Base-by-base conservation (phyloP, 2,888 invertebrate genomes). In the Cotesia congregata region DNA sequence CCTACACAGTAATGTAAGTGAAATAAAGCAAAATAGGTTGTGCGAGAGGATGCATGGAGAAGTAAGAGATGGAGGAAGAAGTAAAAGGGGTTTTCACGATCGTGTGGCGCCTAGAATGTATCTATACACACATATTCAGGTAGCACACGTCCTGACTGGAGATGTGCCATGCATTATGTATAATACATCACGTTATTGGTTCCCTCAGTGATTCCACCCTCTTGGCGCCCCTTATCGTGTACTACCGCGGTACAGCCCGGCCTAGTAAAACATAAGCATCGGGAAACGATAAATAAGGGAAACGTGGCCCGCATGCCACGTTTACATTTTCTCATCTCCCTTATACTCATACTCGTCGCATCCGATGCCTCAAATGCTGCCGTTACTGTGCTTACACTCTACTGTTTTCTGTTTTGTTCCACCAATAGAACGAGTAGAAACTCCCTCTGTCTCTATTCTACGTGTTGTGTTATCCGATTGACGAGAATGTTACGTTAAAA, bases 141-240 rank as follows among this genome's bases (percentile, higher is more conserved):
- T 75, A 72, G 72, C 67, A 76, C 76, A 74, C 77, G 73, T 69
- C 73, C 64, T 64, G 84, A 78, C 82, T 69, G 12, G 83, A 83
- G 84, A 85, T 83, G 85, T 82, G 81, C 84, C 87, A 89, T 89
- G 89, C 88, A 89, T 89, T 89, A 89, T 89, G 89, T 89, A 89
- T 89, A 89, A 89, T 89, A 89, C 89, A 89, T 89, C 89, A 89
- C 87, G 88, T 89, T 89, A 89, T 89, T 89, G 89, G 89, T 88
- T 89, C 85, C 85, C 87, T 88, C 88, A 88, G 88, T 88, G 89
- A 89, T 89, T 89, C 88, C 83, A 86, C 87, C 88, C 87, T 86
- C 85, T 85, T 86, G 83, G 85, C 86, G 83, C 85, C 85, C 84
- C 84, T 88, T 88, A 88, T 88, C 88, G 86, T 86, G 86, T 86